Conservation (phyloP, 35 echinoderm and acorn worm species). For the Stichopus chloronotus region DNA sequence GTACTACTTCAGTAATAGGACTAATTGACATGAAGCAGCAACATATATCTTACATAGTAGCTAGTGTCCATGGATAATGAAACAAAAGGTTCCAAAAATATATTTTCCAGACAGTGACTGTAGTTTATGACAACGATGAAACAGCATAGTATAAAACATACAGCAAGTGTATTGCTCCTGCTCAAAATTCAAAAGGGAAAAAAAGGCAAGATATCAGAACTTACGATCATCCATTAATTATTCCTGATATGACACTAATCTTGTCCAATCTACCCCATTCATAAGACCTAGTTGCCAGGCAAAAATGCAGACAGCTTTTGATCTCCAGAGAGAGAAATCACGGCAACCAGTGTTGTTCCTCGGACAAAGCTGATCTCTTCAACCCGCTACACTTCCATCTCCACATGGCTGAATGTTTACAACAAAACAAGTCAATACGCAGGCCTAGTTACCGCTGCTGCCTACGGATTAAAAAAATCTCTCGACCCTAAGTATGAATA, state of each 20-base stretch:
- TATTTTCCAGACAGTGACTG: too few species aligned
- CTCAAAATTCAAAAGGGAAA: neutral
- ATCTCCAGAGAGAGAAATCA: neutral
- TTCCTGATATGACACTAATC: neutral
- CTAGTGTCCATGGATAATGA: too few species aligned
- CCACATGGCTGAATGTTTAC: slow-evolving; percentile 15
- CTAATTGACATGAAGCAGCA: too few species aligned
- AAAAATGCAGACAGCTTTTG: neutral
- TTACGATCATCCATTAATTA: neutral
- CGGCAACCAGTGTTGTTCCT: neutral
- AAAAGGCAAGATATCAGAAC: neutral
- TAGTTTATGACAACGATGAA: too few species aligned
- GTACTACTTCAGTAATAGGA: too few species aligned
- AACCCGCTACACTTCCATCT: neutral
- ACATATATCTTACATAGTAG: too few species aligned
- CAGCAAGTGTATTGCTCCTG: neutral
- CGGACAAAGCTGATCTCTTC: neutral
- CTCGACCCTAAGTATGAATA: slow-evolving; percentile 49
- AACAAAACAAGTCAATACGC: slow-evolving; percentile 49
- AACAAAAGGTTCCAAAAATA: too few species aligned
- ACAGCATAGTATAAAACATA: too few species aligned
- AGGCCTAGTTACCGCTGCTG: neutral
- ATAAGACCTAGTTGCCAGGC: neutral
- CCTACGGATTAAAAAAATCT: slow-evolving; percentile 39
- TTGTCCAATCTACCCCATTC: neutral